Evolutionary conservation across 2,113 vertebrate species (phyloP).

Genomic region (Toxotes jaculatrix): DNA sequence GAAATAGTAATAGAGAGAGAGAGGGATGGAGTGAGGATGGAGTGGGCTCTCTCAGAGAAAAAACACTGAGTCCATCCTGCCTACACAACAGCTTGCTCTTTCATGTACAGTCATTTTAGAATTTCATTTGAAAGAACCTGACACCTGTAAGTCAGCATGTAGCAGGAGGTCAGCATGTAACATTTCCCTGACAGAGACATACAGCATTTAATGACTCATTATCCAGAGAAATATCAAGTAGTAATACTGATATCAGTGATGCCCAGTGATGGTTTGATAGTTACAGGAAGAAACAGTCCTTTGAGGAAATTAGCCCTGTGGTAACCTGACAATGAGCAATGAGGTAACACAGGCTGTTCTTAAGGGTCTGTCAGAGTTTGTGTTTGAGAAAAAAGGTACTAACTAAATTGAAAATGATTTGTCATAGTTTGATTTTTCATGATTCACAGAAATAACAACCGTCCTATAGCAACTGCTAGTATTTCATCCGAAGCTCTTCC

Average conservation of each 20-base stretch:
- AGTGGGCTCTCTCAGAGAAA: slow-evolving; percentile 5
- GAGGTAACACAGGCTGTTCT: not conserved
- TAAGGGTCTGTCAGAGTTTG: not conserved
- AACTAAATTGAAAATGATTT: not conserved
- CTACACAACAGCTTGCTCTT: not conserved
- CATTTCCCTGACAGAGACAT: not conserved
- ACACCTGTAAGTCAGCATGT: too few species aligned
- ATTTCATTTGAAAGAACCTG: not conserved
- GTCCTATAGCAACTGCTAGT: not conserved
- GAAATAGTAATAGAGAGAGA: slow-evolving; percentile 19
- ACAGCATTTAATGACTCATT: too few species aligned
- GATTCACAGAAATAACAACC: not conserved
- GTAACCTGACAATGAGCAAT: too few species aligned
- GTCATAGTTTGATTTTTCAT: not conserved
- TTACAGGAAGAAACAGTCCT: not conserved
- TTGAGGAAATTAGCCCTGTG: not conserved
- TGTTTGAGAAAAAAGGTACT: not conserved
- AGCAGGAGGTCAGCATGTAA: not conserved
- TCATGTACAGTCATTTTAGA: not conserved
- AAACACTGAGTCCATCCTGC: not conserved
- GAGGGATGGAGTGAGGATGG: not conserved
- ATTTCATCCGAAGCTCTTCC: not conserved
- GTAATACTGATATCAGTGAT: not conserved
- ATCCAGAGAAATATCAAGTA: too few species aligned
- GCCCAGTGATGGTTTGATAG: not conserved